Evolutionary conservation across 2,797 vertebrate genomes (phyloP), one percentile per base, ranked within the genome.

Genomic region (Ambastaia sidthimunki): DNA sequence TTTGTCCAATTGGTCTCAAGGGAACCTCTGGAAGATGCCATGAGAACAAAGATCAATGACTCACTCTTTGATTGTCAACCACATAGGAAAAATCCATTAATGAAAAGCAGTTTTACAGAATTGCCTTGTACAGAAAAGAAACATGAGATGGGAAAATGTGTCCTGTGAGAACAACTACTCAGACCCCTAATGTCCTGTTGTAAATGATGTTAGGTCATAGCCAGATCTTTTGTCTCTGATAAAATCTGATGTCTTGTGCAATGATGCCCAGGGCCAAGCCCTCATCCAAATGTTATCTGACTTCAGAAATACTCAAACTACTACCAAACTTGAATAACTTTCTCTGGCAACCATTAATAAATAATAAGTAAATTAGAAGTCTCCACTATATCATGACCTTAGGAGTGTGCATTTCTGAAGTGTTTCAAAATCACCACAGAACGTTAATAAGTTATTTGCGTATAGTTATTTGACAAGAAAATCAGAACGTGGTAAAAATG

Each of bases 41-140:
- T n/a, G 37, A 1, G 25, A 63, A 57, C 76, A 63, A 41, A 50
- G 76, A 67, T 78, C 76, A 78, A 18, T 78, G 57, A 52, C 44
- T n/a, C 25, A 28, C 66, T 68, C 16, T 3, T 13, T 70, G 75
- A 31, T 50, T 70, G 55, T 70, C 76, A 55, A 76, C 10, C 11
- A 66, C 21, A 80, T 16, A 80, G 62, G n/a, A n/a, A 69, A 60
- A 37, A 25, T 37, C 70, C n/a, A 54, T 25, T 68, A 23, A 69
- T 50, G 21, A 80, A 41, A 70, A 78, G 62, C 76, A 71, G 57
- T 69, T 77, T 60, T 70, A 59, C 65, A 71, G 50, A 57, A 41
- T 63, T 63, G 67, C 67, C 55, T 77, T 16, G 54, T 23, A 48
- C 66, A 70, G 25, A 70, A 66, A 76, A 4, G 52, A 77, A 78